Conservation (phyloP, 2,797 vertebrate species). For the Ispidina lecontei region DNA sequence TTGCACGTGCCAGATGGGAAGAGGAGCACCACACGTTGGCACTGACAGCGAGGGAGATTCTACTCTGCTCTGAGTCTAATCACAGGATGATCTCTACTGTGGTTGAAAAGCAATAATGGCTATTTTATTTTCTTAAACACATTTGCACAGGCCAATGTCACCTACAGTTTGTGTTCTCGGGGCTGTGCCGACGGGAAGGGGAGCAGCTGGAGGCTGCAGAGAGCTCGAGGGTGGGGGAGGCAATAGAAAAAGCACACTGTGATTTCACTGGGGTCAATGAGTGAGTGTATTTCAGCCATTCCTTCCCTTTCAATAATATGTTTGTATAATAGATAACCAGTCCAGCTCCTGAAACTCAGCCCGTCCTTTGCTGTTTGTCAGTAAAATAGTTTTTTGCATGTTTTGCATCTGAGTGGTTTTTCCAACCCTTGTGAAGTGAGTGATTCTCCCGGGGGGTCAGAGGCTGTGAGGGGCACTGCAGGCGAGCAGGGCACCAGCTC, state of each 20-base stretch:
- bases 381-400: slow-evolving; percentile 73
- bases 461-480: not conserved
- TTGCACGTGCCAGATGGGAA: not conserved
- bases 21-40: not conserved
- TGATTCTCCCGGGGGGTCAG: rapidly evolving
- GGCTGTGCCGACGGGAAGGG: not conserved
- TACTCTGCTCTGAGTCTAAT: not conserved
- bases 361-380: slow-evolving; percentile 69
- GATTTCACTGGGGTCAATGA: slow-evolving; percentile 42
- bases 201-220: not conserved
- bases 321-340: slow-evolving; percentile 20
- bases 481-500: not conserved
- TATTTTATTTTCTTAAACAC: not conserved
- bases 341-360: slow-evolving; percentile 47
- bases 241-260: slow-evolving; percentile 64
- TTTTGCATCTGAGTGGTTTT: slow-evolving; percentile 62
- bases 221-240: not conserved
- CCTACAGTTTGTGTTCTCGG: not conserved
- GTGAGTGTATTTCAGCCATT: slow-evolving; percentile 49
- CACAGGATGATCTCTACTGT: not conserved
- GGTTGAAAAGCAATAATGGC: slow-evolving; percentile 69
- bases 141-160: not conserved
- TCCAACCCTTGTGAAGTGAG: not conserved
- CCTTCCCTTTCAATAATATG: slow-evolving; percentile 21
- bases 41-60: not conserved